Evolutionary conservation across 2,888 invertebrate genomes (phyloP).

Genomic region (Trypoxylon attenuatum): DNA sequence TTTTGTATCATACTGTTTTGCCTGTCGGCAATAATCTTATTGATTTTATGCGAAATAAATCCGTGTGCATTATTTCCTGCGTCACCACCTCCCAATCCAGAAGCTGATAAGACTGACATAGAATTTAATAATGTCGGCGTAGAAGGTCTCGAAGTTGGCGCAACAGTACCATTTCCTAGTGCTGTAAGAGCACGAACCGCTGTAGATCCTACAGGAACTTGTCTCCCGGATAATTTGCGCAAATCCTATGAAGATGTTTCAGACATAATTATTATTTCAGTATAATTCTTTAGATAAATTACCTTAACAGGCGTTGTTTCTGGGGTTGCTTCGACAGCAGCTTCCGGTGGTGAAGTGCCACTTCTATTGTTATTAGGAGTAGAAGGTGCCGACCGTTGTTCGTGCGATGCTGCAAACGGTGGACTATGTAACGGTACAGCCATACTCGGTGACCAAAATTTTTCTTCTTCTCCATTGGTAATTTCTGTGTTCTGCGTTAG

Average conservation of each 20-base stretch:
- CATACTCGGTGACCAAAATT: conserved; percentile 73
- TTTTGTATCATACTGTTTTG: conserved; percentile 53
- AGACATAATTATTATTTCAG: conserved; percentile 7
- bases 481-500: conserved; percentile 50
- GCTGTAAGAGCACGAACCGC: conserved; percentile 81
- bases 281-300: conserved; percentile 23
- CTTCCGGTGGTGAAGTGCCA: conserved; percentile 87
- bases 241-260: conserved; percentile 64
- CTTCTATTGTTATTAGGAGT: conserved; percentile 73
- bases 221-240: conserved; percentile 68
- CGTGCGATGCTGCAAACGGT: conserved; percentile 61
- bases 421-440: conserved; percentile 68
- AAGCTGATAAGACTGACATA: conserved; percentile 32
- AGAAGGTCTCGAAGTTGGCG: conserved; percentile 79
- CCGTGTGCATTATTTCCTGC: conserved; percentile 34
- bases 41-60: conserved; percentile 51
- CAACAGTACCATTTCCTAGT: conserved; percentile 71
- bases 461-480: conserved; percentile 64
- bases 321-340: conserved; percentile 91
- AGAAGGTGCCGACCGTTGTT: conserved; percentile 73
- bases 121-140: conserved; percentile 78
- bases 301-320: conserved; percentile 90
- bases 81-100: conserved; percentile 36
- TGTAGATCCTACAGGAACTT: conserved; percentile 78
- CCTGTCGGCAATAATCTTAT: conserved; percentile 51